phyloP scores from a whole-genome alignment of 1,140 invertebrate genomes.

The Drosophila arawakana region DNA sequence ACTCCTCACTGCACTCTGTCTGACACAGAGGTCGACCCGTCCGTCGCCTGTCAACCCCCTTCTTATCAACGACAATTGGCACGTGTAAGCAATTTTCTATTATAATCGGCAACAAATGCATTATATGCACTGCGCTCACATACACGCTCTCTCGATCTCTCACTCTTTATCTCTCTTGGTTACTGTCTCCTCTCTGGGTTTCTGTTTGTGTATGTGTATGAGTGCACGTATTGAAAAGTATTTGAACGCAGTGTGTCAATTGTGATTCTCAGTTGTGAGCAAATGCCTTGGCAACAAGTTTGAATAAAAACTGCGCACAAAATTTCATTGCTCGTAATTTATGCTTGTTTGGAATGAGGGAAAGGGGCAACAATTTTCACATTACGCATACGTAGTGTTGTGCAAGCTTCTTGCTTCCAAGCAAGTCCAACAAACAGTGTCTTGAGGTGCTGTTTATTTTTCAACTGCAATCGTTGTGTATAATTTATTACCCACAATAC shows the following conservation, averaged over 20 bases:
- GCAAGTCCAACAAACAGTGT: conserved; percentile 38
- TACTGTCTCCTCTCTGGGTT: background rate
- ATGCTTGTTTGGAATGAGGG: conserved; percentile 33
- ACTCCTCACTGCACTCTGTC: conserved; percentile 2
- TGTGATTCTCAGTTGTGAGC: conserved; percentile 7
- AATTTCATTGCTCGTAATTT: conserved; percentile 56
- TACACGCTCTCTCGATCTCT: background rate
- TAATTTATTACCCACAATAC: conserved; percentile 63
- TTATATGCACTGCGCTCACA: conserved; percentile 44
- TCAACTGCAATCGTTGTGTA: conserved; percentile 18
- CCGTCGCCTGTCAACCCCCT: conserved; percentile 10
- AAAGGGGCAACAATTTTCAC: conserved; percentile 29
- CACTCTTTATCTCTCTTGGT: conserved; percentile 1
- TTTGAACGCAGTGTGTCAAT: conserved; percentile 34
- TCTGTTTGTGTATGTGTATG: background rate
- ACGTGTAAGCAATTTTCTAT: conserved; percentile 79
- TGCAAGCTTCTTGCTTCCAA: conserved; percentile 13
- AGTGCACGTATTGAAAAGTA: background rate
- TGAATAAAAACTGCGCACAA: conserved; percentile 49
- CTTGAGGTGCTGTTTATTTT: conserved; percentile 23
- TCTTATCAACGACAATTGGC: conserved; percentile 51
- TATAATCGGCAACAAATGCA: conserved; percentile 72
- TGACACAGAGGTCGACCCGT: conserved; percentile 3
- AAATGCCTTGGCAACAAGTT: conserved; percentile 57
- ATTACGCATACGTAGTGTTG: conserved; percentile 62